Base-by-base conservation (phyloP, 2,113 vertebrate species). In the Polypterus senegalus region DNA sequence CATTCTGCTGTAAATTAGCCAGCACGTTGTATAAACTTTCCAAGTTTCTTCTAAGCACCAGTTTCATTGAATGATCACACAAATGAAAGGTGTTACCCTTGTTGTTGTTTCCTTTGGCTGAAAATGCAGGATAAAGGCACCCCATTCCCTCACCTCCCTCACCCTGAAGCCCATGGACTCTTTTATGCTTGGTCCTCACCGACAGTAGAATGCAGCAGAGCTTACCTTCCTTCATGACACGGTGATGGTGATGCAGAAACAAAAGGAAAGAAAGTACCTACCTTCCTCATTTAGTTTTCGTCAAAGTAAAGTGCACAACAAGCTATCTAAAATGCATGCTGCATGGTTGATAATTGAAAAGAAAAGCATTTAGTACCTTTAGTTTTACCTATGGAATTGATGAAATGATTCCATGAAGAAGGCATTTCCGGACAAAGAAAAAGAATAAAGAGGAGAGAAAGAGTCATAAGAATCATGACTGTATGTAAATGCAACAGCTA, bases 331-430 rank as follows among this genome's bases (percentile, higher is more conserved):
- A 61, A 49, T 64, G 69, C 73, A 73, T 65, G 68, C 71, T 66
- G 66, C 56, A 48, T 71, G 68, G 66, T 67, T 60, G 43, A 72
- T 11, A 76, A 59, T 75, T 65, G 73, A 71, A 82, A 83, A 74
- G 69, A 86, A 89, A 79, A 79, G 76, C 74, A 74, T 83, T 67
- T 79, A 82, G 85, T 97, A 98, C 94, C 95, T 98, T 97, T 97
- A 89, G 78, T 96, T 97, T 95, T 94, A 97, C 94, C 95, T 97
- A 97, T 89, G 78, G 77, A 82, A 88, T 92, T 89, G 93, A 89
- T 97, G 93, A 85, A 92, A 97, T 98, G 92, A 80, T 85, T 92
- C 95, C 95, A 93, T 92, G 90, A 90, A 92, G 92, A 89, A 92
- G 92, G 90, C 88, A 84, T 89, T 91, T 86, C 86, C 93, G 85